Evolutionary conservation across 2,888 invertebrate genomes (phyloP), one percentile per base, ranked within the genome.

Genomic region (Diarsia mendica): DNA sequence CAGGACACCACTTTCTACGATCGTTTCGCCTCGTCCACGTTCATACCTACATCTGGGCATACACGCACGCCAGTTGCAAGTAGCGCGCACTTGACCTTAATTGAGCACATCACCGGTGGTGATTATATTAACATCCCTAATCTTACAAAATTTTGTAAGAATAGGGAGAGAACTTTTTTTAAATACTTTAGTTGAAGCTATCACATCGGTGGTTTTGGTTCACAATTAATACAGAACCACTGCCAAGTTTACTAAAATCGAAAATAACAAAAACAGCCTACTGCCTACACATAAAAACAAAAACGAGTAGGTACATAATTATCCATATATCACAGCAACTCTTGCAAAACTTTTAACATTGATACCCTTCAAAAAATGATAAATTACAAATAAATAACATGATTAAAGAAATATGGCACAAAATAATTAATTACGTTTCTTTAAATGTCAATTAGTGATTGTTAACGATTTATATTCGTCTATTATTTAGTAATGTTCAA

Each of bases 401-500:
- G 55, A 84, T 80, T 71, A 73, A 73, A 80, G 53, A 80, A 77
- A 61, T 79, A 74, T 64, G 64, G 13, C 61, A 55, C 61, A 63
- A 49, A 78, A 60, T 80, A 73, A 80, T 78, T 73, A 84, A 74
- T 78, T 46, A 72, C 58, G 65, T 72, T 77, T 79, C 65, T 72
- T 65, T 70, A 86, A 85, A 80, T 80, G 84, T 80, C 84, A 80
- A 74, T 76, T 79, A 81, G 55, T 69, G 74, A 86, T 86, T 79
- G 87, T 82, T 84, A 79, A 71, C 75, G 13, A 87, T 75, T 77
- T 67, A 78, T 79, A 72, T 75, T 79, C 75, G 69, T 77, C 73
- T 82, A 84, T 83, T 83, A 85, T 87, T 80, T 68, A 67, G 74
- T 76, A 71, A 79, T 69, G 66, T 81, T 82, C 83, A 88, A 87